Percentiles rank a stretch among this genome's conserved stretches.
Evolutionary conservation across 2,113 vertebrate genomes (phyloP).

Genomic region (Panthera uncia): DNA sequence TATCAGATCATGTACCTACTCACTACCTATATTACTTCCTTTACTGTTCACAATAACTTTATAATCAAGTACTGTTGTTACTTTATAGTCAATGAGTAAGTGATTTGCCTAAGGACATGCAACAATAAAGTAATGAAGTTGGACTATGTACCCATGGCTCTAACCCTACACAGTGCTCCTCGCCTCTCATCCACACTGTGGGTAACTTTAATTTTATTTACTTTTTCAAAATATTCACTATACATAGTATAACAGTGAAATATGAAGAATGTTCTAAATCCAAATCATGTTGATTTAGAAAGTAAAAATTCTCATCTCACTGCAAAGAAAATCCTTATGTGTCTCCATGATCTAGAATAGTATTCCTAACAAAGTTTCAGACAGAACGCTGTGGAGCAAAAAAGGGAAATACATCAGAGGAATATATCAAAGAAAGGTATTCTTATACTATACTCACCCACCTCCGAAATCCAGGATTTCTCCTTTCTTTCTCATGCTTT

Average conservation of each 20-base stretch:
- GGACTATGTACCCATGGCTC: background rate
- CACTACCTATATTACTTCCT: background rate
- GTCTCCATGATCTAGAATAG: background rate
- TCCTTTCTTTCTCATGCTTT: background rate
- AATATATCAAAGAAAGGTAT: background rate
- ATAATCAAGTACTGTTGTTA: background rate
- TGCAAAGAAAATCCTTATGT: background rate
- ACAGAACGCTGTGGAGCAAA: background rate
- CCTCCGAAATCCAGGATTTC: background rate
- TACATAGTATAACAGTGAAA: background rate
- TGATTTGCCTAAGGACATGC: background rate
- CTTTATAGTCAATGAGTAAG: background rate
- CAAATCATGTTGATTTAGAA: background rate
- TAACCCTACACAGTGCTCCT: background rate
- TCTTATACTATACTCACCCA: background rate
- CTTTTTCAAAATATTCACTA: background rate
- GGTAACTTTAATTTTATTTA: background rate
- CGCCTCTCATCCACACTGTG: too few relatives aligned
- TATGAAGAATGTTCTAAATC: background rate
- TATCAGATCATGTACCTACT: background rate
- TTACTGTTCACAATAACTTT: background rate
- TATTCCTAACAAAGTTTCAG: background rate
- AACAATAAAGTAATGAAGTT: background rate
- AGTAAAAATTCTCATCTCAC: background rate
- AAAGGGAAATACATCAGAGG: background rate